These are phyloP conservation scores for Psilanteris sp. DNA, from an alignment of 1,140 invertebrate genomes.

Conservation along the genomic window DNA sequence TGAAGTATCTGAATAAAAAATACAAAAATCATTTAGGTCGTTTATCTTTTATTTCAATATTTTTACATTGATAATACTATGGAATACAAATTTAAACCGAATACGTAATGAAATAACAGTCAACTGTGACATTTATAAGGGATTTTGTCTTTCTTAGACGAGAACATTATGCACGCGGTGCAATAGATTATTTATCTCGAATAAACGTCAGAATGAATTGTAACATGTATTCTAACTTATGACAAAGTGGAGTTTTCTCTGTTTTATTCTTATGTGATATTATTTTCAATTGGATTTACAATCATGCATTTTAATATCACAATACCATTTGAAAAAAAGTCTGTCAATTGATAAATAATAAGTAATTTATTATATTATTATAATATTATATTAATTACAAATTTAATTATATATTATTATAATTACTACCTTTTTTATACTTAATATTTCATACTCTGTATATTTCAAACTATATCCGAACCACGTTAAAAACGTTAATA, in stretches of 20 bases:
- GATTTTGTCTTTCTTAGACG: constrained; percentile 30
- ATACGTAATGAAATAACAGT: constrained; percentile 6
- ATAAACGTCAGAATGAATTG: constrained; percentile 48
- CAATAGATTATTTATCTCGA: constrained; percentile 47
- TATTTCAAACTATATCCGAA: no score
- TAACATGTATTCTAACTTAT: constrained; percentile 38
- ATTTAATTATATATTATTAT: no score
- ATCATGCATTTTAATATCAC: constrained; percentile 15
- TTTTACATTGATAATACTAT: no score
- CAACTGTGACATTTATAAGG: constrained; percentile 26
- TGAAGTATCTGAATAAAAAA: no score
- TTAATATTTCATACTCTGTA: no score
- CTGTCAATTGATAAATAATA: background rate
- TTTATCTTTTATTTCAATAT: no score
- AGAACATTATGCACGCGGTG: constrained; percentile 25
- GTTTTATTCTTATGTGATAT: constrained; percentile 25
- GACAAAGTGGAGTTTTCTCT: constrained; percentile 18
- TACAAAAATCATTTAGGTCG: no score
- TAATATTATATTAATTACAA: no score
- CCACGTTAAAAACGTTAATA: no score
- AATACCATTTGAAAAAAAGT: background rate
- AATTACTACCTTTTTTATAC: no score
- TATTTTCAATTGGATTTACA: constrained; percentile 1
- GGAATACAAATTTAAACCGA: no score
- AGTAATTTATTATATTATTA: background rate